Evolutionary conservation across 2,797 vertebrate species (phyloP), one percentile per base, ranked within the genome.

Genomic region (Pseudotriccus pelzelni): DNA sequence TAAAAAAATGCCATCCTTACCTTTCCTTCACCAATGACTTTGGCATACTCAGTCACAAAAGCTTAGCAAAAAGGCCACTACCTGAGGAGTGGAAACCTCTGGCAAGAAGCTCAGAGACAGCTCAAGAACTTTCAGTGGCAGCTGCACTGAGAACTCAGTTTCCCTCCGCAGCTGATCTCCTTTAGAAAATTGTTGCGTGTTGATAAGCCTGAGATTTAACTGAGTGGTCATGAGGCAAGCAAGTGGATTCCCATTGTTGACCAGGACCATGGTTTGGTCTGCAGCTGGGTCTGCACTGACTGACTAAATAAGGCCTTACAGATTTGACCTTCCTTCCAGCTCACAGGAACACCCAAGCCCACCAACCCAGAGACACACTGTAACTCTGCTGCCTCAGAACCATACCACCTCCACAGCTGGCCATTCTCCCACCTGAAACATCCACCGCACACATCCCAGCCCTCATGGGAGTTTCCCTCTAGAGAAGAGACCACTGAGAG

Each of bases 11-110:
- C 9, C 21, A 44, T 14, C 23, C n/a, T 78, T 66, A 66, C 24
- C 56, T 63, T 63, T 83, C 27, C 34, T 24, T 87, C 56, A n/a
- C 27, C 46, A 58, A 12, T 13, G 34, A 21, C 37, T 60, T 64
- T 32, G 28, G 22, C 28, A 70, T 6, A 30, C 13, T 55, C 22
- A 11, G 30, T 17, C 44, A 63, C 30, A 66, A 74, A 36, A 18
- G 9, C 3, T 1, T 2, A 34, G 44, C 3, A 1, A 0, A 1
- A 73, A 69, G 24, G 28, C 30, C 37, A 20, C 15, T n/a, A 7
- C 14, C 43, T 58, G 19, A 39, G 12, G 16, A 74, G 62, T 2
- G 15, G 34, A 76, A 87, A 55, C 3, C 39, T 46, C 30, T 17
- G 15, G 12, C 24, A 43, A 73, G 78, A 32, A 43, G 4, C 19